Percentiles rank a stretch among this genome's conserved stretches.
Evolutionary conservation across 2,888 invertebrate species (phyloP).

Genomic region (Amphipoea lucens): DNA sequence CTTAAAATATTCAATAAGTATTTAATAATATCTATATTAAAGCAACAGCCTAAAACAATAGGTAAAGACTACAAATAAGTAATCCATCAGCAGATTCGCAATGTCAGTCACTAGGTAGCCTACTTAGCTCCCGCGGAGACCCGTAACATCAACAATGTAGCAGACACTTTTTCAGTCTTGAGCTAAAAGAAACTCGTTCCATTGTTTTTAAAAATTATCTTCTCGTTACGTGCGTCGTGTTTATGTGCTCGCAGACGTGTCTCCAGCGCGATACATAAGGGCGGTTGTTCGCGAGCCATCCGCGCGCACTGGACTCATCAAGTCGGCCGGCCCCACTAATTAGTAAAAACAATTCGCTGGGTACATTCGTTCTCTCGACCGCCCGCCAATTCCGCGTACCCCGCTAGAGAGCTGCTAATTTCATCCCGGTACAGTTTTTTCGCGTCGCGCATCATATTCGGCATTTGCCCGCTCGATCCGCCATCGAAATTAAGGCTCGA

Average conservation of each 20-base stretch:
- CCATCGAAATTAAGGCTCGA: conserved; percentile 90
- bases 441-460: conserved; percentile 90
- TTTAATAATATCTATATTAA: not conserved
- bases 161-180: conserved; percentile 60
- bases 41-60: not conserved
- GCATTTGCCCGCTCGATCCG: conserved; percentile 89
- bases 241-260: conserved; percentile 59
- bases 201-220: conserved; percentile 75
- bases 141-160: conserved; percentile 47
- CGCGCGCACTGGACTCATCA: conserved; percentile 79
- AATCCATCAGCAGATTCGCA: conserved; percentile 14
- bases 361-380: conserved; percentile 88
- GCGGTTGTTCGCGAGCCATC: conserved; percentile 63
- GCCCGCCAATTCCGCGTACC: conserved; percentile 89
- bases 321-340: conserved; percentile 86
- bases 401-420: conserved; percentile 90
- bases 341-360: conserved; percentile 89
- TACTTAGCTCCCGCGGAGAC: conserved; percentile 44
- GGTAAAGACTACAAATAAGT: conserved; percentile 8
- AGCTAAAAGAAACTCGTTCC: conserved; percentile 67
- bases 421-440: conserved; percentile 89
- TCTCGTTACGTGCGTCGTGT: conserved; percentile 61
- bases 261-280: conserved; percentile 65
- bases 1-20: not conserved
- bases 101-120: conserved; percentile 58